These are phyloP conservation scores for Mythimna pallens DNA, from an alignment of 2,888 invertebrate species.

Conservation along the genomic window DNA sequence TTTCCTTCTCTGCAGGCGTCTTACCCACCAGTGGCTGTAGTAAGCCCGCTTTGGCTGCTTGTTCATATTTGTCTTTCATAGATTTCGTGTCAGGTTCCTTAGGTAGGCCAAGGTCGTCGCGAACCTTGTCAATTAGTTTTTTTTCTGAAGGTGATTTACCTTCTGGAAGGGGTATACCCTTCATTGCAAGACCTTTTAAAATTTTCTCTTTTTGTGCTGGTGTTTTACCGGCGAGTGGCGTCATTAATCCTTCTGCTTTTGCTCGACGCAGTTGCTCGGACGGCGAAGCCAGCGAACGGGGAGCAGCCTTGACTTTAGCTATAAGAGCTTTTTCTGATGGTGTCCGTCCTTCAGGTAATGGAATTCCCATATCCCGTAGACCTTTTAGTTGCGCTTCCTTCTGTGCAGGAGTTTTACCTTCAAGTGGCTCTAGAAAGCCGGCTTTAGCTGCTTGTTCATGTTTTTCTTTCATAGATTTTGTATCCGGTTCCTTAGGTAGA, in stretches of 20 bases:
- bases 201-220: slow-evolving; percentile 60
- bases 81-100: slow-evolving; percentile 49
- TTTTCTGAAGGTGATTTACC: slow-evolving; percentile 66
- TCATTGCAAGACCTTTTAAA: slow-evolving; percentile 55
- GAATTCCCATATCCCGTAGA: slow-evolving; percentile 59
- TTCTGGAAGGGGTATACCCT: slow-evolving; percentile 66
- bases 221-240: slow-evolving; percentile 27
- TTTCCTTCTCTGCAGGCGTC: slow-evolving; percentile 60
- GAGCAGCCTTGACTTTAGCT: no score
- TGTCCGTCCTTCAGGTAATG: slow-evolving; percentile 68
- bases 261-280: no score
- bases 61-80: slow-evolving; percentile 37
- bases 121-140: slow-evolving; percentile 63
- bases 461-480: slow-evolving; percentile 38
- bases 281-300: no score
- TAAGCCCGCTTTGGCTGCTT: slow-evolving; percentile 60
- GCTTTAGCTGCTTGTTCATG: slow-evolving; percentile 56
- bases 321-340: slow-evolving; percentile 53
- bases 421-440: slow-evolving; percentile 58
- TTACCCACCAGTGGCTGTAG: slow-evolving; percentile 62
- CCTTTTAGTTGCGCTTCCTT: slow-evolving; percentile 62
- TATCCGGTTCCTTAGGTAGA: slow-evolving; percentile 54
- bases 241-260: no score
- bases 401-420: slow-evolving; percentile 57
- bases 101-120: slow-evolving; percentile 46